Evolutionary conservation across 2,113 vertebrate genomes (phyloP).

Genomic region (Charadrius vociferus): DNA sequence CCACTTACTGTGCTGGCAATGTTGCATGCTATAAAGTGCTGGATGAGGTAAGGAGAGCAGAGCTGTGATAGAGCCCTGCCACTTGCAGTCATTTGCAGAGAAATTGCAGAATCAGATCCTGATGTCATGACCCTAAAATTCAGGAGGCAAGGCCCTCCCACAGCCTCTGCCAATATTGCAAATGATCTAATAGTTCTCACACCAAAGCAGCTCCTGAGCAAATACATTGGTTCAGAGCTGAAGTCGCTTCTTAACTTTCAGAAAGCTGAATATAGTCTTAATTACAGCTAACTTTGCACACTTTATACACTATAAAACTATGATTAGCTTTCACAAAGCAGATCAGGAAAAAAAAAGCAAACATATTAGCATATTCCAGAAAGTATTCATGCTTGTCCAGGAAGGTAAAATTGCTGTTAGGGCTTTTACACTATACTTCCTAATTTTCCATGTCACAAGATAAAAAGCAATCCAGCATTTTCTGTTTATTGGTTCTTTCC

Average conservation of each 20-base stretch:
- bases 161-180: not conserved
- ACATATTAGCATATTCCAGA: not conserved
- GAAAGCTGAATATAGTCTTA: not conserved
- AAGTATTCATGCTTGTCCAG: not conserved
- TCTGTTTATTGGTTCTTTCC: not conserved
- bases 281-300: not conserved
- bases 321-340: not conserved
- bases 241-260: not conserved
- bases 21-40: not conserved
- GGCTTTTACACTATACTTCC: not conserved
- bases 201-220: not conserved
- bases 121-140: not conserved
- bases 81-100: not conserved
- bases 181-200: not conserved
- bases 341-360: not conserved
- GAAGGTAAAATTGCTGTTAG: not conserved
- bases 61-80: not conserved
- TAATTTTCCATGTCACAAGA: not conserved
- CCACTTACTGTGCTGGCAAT: not conserved
- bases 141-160: rapidly evolving
- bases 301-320: not conserved
- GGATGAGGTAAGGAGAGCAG: not conserved
- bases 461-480: not conserved
- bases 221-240: not conserved
- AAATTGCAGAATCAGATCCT: not conserved